Base-by-base conservation (phyloP, 2,797 vertebrate genomes). In the Eulemur coronatus region DNA sequence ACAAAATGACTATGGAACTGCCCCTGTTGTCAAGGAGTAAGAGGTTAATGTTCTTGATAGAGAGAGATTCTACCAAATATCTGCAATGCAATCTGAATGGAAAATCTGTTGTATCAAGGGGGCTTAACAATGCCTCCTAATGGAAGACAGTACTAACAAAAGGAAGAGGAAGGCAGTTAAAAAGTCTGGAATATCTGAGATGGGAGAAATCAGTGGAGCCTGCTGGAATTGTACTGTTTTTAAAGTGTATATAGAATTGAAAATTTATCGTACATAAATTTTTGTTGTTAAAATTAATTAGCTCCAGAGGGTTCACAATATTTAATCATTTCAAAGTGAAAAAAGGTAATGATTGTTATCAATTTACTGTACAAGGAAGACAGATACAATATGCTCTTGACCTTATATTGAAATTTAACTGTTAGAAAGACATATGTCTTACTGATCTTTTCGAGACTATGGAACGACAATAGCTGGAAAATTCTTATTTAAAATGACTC, bases 401-500 rank as follows among this genome's bases (percentile, higher is more conserved):
- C 57, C 22, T 78, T 73, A 4, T 69, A 63, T 33, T 63, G 55
- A 78, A 89, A 80, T n/a, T 38, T 85, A 84, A 33, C 59, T 89
- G 17, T 76, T 63, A 55, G 24, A 67, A 89, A 89, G 43, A 65
- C 33, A 7, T 5, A 11, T 5, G 33, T 80, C 43, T 89, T 79
- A n/a, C 0, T 33, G 7, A 61, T 86, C 43, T 76, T 92, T 79
- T 67, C 17, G 48, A 92, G 46, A 91, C 12, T 55, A 8, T 0
- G 8, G 28, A 91, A n/a, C 24, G 22, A 70, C 10, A 55, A 48
- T 3, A 59, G 79, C 35, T 89, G 3, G 26, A 80, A 75, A 73
- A 50, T 50, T 92, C 11, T 87, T 46, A 87, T 14, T 89, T 86
- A 84, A 96, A 91, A 91, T 80, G 22, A 87, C 5, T 20, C 18